These are phyloP conservation scores for Clivina fossor DNA, from an alignment of 2,888 invertebrate genomes.

Conservation along the genomic window DNA sequence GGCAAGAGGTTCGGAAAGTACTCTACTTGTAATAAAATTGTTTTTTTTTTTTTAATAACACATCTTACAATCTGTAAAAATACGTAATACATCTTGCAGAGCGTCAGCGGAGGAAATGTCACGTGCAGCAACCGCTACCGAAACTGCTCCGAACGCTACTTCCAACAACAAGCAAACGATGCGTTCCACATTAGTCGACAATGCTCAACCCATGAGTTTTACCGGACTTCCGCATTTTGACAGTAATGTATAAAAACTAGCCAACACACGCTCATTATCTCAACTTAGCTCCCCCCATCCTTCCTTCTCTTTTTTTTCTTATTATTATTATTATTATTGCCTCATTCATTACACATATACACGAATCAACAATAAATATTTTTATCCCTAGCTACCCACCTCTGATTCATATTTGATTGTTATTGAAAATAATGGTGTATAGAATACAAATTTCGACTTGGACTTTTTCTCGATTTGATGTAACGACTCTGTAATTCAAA, in stretches of 20 bases:
- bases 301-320: neutral
- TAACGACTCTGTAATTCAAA: neutral
- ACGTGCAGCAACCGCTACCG: conserved; percentile 64
- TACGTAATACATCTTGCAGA: conserved; percentile 61
- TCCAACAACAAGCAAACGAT: conserved; percentile 58
- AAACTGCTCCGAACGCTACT: conserved; percentile 37
- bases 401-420: conserved; percentile 7
- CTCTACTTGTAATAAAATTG: too few species aligned
- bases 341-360: too few species aligned
- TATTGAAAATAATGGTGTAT: neutral
- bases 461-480: neutral
- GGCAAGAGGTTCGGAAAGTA: too few species aligned
- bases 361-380: too few species aligned
- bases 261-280: neutral
- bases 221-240: conserved; percentile 67
- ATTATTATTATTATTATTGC: too few species aligned
- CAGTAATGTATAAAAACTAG: conserved; percentile 63
- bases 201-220: conserved; percentile 78
- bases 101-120: conserved; percentile 81
- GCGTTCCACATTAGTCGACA: conserved; percentile 75
- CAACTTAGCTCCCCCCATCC: neutral
- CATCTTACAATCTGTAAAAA: too few species aligned
- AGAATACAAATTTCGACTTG: neutral
- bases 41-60: too few species aligned
- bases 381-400: neutral